Base-by-base conservation (phyloP, 2,797 vertebrate species). In the Salmo trutta region DNA sequence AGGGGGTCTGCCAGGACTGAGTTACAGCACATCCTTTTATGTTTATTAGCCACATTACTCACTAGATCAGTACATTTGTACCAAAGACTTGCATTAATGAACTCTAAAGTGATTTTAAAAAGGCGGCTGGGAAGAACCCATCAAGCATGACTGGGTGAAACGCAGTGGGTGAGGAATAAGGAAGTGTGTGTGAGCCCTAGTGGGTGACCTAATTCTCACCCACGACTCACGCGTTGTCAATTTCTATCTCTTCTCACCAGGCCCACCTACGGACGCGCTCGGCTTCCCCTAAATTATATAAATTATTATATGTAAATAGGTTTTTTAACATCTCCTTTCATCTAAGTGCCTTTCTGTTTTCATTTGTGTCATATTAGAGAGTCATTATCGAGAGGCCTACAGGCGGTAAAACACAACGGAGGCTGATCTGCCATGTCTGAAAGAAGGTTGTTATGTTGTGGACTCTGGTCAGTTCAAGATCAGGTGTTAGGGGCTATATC, bases 11-110 rank as follows among this genome's bases (percentile, higher is more conserved):
- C 94, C 91, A 90, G 93, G 92, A 93, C 90, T 87, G 86, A 88
- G 90, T 94, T 93, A 94, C 92, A 92, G 90, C 91, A 93, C 92
- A 91, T 91, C 92, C 88, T 91, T 95, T 95, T 93, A 94, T 95
- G 93, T 95, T 94, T 94, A 95, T 94, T 94, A 94, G 91, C 87
- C 93, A 93, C 93, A 95, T 95, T 95, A 95, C 93, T 93, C 91
- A 93, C 92, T 95, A 89, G 92, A 95, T 95, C 93, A 94, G 90
- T 90, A 93, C 91, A 93, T 93, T 91, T 81, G 91, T 91, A 92
- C 91, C 89, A 93, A 95, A 94, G 92, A 91, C 88, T 94, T 90
- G 86, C 78, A 84, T 93, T 95, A 95, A 95, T 95, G 94, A 95
- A 93, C 59, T 41, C 91, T 89, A 90, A 94, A 94, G 94, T 93